phyloP scores from a whole-genome alignment of 2,797 vertebrate species.

The Otolemur crassicaudatus region DNA sequence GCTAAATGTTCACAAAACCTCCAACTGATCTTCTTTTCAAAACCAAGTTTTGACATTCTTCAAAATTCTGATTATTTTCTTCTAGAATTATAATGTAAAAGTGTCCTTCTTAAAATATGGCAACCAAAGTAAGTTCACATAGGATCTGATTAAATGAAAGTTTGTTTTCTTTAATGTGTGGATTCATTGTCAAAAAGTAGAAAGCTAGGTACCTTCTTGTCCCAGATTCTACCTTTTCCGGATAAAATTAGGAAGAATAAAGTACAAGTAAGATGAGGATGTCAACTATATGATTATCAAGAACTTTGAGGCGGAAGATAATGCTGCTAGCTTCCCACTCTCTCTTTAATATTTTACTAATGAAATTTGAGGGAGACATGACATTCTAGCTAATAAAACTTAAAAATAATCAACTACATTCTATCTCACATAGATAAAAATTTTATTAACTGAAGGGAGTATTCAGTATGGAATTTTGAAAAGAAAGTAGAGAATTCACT shows the following conservation, averaged over 20 bases:
- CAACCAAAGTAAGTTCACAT: neutral
- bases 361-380: neutral
- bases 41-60: neutral
- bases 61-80: neutral
- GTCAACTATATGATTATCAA: neutral
- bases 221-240: neutral
- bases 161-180: neutral
- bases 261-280: neutral
- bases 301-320: neutral
- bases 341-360: neutral
- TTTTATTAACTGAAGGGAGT: neutral
- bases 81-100: neutral
- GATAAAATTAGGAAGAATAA: slow-evolving; percentile 12
- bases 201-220: neutral
- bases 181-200: neutral
- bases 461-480: neutral
- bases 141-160: neutral
- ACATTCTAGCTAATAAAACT: neutral
- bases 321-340: neutral
- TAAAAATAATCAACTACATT: neutral
- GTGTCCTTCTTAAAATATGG: neutral
- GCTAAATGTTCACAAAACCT: neutral
- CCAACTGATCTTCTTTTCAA: neutral
- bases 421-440: neutral
- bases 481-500: neutral